Conservation (phyloP, 2,797 vertebrate genomes). For the Champsocephalus gunnari region DNA sequence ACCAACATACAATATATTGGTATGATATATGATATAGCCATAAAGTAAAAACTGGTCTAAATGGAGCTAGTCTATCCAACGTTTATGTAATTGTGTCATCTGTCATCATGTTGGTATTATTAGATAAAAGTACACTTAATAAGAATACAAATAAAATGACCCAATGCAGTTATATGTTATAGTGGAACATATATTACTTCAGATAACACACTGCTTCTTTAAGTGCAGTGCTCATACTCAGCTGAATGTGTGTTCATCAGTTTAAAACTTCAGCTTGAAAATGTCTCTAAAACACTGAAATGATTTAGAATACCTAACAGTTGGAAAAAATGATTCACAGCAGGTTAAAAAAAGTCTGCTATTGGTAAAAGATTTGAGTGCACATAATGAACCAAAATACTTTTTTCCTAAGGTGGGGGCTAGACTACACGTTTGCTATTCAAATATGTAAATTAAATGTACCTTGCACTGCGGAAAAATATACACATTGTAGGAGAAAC, state of each 20-base stretch:
- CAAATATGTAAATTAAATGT: constrained; percentile 22
- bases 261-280: constrained; percentile 4
- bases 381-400: background rate
- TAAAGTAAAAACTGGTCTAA: background rate
- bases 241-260: background rate
- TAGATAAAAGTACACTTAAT: background rate
- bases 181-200: background rate
- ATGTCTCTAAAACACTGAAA: background rate
- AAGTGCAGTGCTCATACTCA: background rate
- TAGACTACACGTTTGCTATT: background rate
- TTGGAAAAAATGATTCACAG: background rate
- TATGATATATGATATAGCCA: background rate
- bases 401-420: background rate
- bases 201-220: background rate
- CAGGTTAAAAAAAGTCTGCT: background rate
- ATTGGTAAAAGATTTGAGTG: constrained; percentile 3
- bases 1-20: background rate
- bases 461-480: constrained; percentile 5
- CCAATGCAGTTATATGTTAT: background rate
- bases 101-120: background rate
- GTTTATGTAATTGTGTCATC: background rate
- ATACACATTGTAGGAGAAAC: constrained; percentile 3
- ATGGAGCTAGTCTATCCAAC: background rate
- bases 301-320: background rate
- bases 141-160: background rate